phyloP scores from a whole-genome alignment of 2,113 vertebrate species.

The Halcyon malimbica region DNA sequence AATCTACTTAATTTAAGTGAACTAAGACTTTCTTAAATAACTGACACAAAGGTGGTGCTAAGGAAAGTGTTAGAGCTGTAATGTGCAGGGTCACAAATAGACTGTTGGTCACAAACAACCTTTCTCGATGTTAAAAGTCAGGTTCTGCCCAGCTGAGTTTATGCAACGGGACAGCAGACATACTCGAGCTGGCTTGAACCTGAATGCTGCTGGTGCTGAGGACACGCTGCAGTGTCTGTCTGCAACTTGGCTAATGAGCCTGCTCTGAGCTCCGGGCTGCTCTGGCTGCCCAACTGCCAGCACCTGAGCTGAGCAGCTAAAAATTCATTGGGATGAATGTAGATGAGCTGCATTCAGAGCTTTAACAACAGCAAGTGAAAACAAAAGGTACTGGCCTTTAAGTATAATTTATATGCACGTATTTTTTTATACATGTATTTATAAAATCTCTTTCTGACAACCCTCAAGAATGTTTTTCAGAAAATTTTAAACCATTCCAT shows the following conservation, averaged over 20 bases:
- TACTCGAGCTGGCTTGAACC: neutral
- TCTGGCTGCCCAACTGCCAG: neutral
- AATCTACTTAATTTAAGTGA: neutral
- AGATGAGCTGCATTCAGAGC: neutral
- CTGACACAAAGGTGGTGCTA: neutral
- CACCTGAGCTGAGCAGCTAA: neutral
- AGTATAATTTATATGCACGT: neutral
- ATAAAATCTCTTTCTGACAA: neutral
- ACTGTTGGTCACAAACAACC: too few relatives aligned
- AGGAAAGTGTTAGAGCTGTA: neutral
- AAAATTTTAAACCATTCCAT: neutral
- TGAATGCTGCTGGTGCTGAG: fast-evolving
- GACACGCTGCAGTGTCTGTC: neutral
- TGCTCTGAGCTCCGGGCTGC: neutral
- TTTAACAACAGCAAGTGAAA: neutral
- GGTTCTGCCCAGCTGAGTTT: neutral
- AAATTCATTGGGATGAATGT: neutral
- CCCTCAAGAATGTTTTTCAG: neutral
- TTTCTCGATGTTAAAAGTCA: neutral
- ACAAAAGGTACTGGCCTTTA: neutral
- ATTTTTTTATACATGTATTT: neutral
- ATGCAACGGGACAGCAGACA: neutral
- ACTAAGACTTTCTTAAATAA: neutral
- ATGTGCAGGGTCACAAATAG: neutral
- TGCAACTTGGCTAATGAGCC: neutral